A percentile compares a stretch with the other conserved stretches of the same genome.
These are phyloP conservation scores for Campoplex capitator DNA, from an alignment of 2,888 invertebrate genomes.

Conservation along the genomic window DNA sequence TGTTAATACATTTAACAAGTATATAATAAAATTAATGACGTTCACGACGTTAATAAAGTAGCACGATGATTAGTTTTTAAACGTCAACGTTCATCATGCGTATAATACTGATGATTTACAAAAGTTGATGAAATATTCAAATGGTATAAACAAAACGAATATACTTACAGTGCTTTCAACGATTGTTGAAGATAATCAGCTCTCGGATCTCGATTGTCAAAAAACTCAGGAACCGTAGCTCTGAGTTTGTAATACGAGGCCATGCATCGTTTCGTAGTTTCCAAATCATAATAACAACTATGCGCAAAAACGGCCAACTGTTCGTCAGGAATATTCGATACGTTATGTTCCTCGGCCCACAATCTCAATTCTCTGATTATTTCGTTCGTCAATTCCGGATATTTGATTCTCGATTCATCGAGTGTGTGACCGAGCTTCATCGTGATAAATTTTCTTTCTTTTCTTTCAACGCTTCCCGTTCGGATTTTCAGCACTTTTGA, in stretches of 20 bases:
- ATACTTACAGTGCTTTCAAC: slow-evolving; percentile 84
- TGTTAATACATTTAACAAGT: too few relatives aligned
- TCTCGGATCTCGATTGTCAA: slow-evolving; percentile 86
- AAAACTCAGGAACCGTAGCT: slow-evolving; percentile 88
- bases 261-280: slow-evolving; percentile 88
- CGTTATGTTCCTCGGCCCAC: slow-evolving; percentile 74
- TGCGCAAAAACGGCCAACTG: slow-evolving; percentile 89
- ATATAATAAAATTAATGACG: background rate
- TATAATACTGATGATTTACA: background rate
- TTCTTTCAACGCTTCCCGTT: background rate
- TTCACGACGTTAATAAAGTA: background rate
- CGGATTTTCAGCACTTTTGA: background rate
- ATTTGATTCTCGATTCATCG: slow-evolving; percentile 72
- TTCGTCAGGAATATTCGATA: slow-evolving; percentile 85
- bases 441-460: background rate
- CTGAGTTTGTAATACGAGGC: slow-evolving; percentile 87
- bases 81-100: too few relatives aligned
- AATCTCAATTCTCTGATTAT: slow-evolving; percentile 73
- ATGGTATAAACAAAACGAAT: slow-evolving; percentile 78
- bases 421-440: slow-evolving; percentile 79
- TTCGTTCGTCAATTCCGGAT: slow-evolving; percentile 76
- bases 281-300: slow-evolving; percentile 88
- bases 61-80: too few relatives aligned
- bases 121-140: too few relatives aligned
- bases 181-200: slow-evolving; percentile 82